Evolutionary conservation across 2,113 vertebrate genomes (phyloP).

Genomic region (Ciconia stormi): DNA sequence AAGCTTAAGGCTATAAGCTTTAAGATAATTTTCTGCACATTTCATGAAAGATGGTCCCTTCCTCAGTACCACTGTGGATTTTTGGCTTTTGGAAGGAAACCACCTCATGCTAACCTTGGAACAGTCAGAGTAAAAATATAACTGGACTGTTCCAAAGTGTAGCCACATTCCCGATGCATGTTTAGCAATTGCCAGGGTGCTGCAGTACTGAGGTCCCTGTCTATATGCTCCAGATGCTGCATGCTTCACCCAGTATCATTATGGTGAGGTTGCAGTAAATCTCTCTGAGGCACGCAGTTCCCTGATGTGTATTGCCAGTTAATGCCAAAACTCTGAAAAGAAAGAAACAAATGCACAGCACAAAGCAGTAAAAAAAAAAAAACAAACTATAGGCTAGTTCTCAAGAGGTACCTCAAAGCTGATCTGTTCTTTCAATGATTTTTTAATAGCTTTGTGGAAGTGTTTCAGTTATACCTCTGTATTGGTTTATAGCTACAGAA

Average conservation of each 20-base stretch:
- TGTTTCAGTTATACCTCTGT: background rate
- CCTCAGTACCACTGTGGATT: background rate
- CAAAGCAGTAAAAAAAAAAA: fast-evolving
- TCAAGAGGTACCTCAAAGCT: background rate
- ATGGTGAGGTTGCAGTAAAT: background rate
- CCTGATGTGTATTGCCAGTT: background rate
- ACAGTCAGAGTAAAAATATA: background rate
- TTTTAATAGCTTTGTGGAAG: background rate
- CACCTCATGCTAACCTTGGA: fast-evolving
- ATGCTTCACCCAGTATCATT: background rate
- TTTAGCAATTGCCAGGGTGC: background rate
- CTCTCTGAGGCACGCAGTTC: background rate
- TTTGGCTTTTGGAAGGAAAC: background rate
- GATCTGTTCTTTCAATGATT: background rate
- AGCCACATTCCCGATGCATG: fast-evolving
- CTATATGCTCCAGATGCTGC: fast-evolving
- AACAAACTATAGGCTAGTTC: background rate
- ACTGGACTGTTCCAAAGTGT: background rate
- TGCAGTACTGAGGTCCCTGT: background rate
- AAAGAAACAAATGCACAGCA: background rate
- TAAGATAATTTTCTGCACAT: background rate
- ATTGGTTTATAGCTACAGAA: background rate
- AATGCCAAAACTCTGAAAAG: background rate
- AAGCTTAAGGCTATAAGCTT: background rate
- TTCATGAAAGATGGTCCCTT: background rate